These are phyloP conservation scores for Gallinago solitaria DNA, from an alignment of 2,797 vertebrate genomes.

Conservation along the genomic window DNA sequence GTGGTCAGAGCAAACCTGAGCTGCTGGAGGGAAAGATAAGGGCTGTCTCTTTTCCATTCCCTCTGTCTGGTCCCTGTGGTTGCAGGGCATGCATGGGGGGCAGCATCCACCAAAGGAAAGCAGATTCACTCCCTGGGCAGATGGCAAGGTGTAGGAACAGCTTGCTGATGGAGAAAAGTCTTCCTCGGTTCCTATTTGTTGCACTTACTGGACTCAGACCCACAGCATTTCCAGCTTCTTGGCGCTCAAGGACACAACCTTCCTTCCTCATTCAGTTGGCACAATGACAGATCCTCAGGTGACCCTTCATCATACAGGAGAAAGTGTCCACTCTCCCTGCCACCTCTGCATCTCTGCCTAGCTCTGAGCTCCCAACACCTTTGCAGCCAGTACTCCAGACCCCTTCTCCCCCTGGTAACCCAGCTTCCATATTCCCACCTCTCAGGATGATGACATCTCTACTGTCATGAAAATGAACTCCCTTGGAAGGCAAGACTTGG, in stretches of 20 bases:
- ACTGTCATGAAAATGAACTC: not conserved
- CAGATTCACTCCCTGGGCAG: not conserved
- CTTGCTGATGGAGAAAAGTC: not conserved
- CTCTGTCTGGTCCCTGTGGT: not conserved
- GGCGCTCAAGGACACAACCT: not conserved
- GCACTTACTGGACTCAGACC: not conserved
- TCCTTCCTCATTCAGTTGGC: not conserved
- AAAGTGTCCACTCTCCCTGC: not conserved
- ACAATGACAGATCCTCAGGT: not conserved
- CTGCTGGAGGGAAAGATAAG: not conserved
- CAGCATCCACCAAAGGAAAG: not conserved
- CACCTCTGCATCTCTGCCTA: not conserved
- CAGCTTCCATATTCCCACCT: not conserved
- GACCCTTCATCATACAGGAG: not conserved
- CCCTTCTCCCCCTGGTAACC: accelerated
- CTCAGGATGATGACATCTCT: not conserved
- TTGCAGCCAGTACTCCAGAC: not conserved
- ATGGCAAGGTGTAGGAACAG: not conserved
- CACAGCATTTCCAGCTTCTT: not conserved
- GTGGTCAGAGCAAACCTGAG: not conserved
- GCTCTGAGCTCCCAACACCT: not conserved
- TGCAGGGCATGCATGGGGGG: not conserved
- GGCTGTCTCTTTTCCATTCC: not conserved
- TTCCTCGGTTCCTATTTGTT: not conserved
- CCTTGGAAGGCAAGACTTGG: not conserved